Evolutionary conservation across 2,797 vertebrate genomes (phyloP), one percentile per base, ranked within the genome.

Genomic region (Choloepus didactylus): DNA sequence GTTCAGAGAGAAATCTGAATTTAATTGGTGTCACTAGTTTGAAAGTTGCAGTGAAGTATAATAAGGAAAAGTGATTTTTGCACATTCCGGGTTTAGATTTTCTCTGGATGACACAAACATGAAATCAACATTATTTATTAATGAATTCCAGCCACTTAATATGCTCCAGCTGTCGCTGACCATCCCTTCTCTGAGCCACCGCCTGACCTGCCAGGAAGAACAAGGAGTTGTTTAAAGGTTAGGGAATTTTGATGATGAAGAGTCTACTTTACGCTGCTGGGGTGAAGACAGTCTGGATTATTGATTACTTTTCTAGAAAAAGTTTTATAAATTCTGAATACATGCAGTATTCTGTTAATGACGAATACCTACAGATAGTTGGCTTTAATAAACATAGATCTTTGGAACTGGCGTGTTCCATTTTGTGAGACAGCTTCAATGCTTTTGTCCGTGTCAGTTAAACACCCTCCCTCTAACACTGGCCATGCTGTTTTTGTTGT

Each of bases 341-440:
- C 31, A 7, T 14, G 14, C 5, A 29, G 25, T 10, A 0, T 9
- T 27, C 31, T n/a, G 18, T 56, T 69, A 23, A 9, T 41, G 46
- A 83, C 38, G 7, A 38, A 51, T 9, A 27, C 38, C 21, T 66
- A 31, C 0, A 9, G 4, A 4, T 1, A 9, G 18, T 15, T 4
- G 5, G 11, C 23, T 60, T 44, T 49, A 49, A 16, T 51, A 1
- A 29, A n/a, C 3, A 31, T 41, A 15, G 15, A 12, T 21, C 41
- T 54, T 16, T 16, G 31, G 18, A 9, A 6, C 27, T n/a, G 70
- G 14, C 4, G 0, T 2, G 35, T 2, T 41, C 12, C 1, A 18
- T 27, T n/a, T 19, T 76, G 4, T 29, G 67, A 64, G 49, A 51
- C 14, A 3, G 15, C 16, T 23, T n/a, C 7, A 11, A 7, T 0